These are phyloP conservation scores for Drosophila biarmipes DNA, from an alignment of 1,140 invertebrate species.

Conservation along the genomic window DNA sequence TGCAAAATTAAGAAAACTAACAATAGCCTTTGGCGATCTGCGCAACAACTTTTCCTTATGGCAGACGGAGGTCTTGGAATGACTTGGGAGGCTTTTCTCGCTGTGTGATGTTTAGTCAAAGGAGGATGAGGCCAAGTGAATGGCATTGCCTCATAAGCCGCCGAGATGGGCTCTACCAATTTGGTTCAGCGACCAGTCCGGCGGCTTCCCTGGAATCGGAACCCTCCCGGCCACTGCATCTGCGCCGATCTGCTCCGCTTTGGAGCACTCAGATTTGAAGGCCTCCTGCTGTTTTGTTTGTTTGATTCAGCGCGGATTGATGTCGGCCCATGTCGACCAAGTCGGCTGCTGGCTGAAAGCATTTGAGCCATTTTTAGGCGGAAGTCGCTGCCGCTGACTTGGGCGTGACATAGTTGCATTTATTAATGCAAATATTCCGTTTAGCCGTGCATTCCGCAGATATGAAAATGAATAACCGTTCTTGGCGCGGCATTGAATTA, in stretches of 20 bases:
- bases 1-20: too few relatives aligned
- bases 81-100: conserved; percentile 2
- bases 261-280: conserved; percentile 33
- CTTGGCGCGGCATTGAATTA: conserved; percentile 40
- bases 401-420: conserved; percentile 80
- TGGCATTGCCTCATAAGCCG: conserved; percentile 48
- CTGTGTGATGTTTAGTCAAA: conserved; percentile 20
- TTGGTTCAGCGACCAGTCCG: conserved; percentile 19
- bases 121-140: conserved; percentile 66
- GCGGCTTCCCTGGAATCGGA: conserved; percentile 21
- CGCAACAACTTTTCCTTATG: too few relatives aligned
- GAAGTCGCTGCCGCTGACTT: conserved; percentile 59
- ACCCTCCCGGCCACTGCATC: conserved; percentile 5
- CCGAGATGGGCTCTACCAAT: conserved; percentile 44
- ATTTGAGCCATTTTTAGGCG: conserved; percentile 69
- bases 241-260: conserved; percentile 13
- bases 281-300: conserved; percentile 66
- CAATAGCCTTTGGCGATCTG: too few relatives aligned
- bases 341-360: conserved; percentile 40
- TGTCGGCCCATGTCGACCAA: conserved; percentile 57
- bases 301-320: conserved; percentile 59
- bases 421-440: conserved; percentile 78
- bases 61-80: neutral
- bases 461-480: conserved; percentile 74
- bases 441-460: conserved; percentile 61